Base-by-base conservation (phyloP, 1,140 invertebrate species). In the Anagrus nilaparvatae region DNA sequence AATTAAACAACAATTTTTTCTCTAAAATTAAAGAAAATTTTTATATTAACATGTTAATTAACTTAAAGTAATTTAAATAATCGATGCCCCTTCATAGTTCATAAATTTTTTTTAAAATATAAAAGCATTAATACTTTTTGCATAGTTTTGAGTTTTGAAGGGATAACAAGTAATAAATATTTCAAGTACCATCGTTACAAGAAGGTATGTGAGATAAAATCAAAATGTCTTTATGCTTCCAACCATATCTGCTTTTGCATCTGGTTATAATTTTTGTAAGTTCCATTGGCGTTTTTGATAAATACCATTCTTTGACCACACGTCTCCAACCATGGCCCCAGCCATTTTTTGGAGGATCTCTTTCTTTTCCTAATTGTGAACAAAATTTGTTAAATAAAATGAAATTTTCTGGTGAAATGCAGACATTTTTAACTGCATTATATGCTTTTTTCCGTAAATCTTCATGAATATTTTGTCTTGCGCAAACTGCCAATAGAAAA, bases 211-310 rank as follows among this genome's bases (percentile, higher is more conserved):
- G 82, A 14, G 74, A 68, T 24, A 84, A 69, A 47, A 77, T 73
- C 2, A 85, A 58, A 6, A 83, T 62, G 49, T 81, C 81, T 45
- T 74, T 76, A 55, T 85, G 82, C 2, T 74, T 74, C 65, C 79
- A 81, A 2, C 76, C 76, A 52, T 80, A 71, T 48, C 76, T 69
- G 2, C 71, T 67, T 46, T 67, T 70, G 21, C 74, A 78, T 56
- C 75, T 73, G 2, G 77, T 79, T 0, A 82, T 64, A 38, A 75
- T 73, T 49, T 74, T 70, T 3, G 77, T 76, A 5, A 84, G 59
- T 31, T 72, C 67, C 50, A 73, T 59, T 3, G 77, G 68, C 17
- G 72, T 59, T 45, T 72, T 72, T 2, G 52, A 66, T 17, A 61
- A 56, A 50, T 81, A 84, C 79, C 79, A 82, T 3, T 69, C 64